These are phyloP conservation scores for Cremastobaeus sp. DNA, from an alignment of 2,888 invertebrate species.

Conservation along the genomic window DNA sequence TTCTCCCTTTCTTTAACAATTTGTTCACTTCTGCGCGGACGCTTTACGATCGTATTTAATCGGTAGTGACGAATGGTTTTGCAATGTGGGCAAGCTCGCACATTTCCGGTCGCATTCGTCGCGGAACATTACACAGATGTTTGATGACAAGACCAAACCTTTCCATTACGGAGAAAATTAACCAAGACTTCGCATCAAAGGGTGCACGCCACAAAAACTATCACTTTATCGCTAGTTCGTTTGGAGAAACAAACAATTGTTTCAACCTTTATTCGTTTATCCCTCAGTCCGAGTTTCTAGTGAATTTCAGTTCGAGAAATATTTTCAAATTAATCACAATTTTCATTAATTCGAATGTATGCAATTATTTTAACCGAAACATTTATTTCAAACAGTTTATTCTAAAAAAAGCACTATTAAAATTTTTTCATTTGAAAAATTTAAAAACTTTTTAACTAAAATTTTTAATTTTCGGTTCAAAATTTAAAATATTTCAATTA, in stretches of 20 bases:
- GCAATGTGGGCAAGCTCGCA: constrained; percentile 57
- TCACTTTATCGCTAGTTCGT: constrained; percentile 33
- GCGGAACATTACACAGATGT: constrained; percentile 58
- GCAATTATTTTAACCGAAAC: too few relatives aligned
- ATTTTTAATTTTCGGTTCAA: too few relatives aligned
- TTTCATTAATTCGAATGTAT: too few relatives aligned
- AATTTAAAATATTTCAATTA: too few relatives aligned
- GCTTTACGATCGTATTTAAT: constrained; percentile 66
- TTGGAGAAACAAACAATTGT: constrained; percentile 47
- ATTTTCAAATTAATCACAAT: too few relatives aligned
- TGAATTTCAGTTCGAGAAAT: constrained; percentile 3
- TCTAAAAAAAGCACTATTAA: too few relatives aligned
- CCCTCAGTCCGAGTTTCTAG: background rate
- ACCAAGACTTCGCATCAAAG: constrained; percentile 51
- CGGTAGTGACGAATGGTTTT: constrained; percentile 66
- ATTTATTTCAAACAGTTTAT: too few relatives aligned
- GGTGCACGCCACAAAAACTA: constrained; percentile 22
- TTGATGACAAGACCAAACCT: constrained; percentile 60
- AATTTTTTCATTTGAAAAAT: too few relatives aligned
- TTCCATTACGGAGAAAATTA: constrained; percentile 59
- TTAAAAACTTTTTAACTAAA: too few relatives aligned
- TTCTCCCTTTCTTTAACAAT: constrained; percentile 50
- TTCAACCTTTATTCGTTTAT: background rate
- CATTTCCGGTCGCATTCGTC: constrained; percentile 62
- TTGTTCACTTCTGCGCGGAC: constrained; percentile 36